Base-by-base conservation (phyloP, 1,140 invertebrate species). In the Leptonema lineaticorne region DNA sequence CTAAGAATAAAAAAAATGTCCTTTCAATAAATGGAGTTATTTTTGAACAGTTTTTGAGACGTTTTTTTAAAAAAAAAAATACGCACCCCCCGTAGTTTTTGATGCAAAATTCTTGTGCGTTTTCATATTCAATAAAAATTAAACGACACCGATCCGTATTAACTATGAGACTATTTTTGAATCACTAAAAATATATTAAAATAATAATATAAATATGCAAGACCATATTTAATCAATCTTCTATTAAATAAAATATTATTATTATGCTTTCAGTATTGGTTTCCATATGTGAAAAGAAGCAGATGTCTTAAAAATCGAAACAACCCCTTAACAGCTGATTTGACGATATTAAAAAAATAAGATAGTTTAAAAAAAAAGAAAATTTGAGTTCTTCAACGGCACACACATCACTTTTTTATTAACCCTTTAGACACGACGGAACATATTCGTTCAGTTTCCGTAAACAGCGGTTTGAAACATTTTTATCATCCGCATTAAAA, bases 381-480 rank as follows among this genome's bases (percentile, higher is more conserved):
- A n/a, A n/a, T n/a, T n/a, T n/a, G 29, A 26, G 22, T 22, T 11
- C 16, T 26, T 1, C 30, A 16, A 59, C 14, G 8, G 57, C 28
- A 16, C 5, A 11, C 24, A n/a, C 14, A 16, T 6, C 24, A 22
- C 22, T 53, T 53, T 18, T 22, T 58, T 7, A 27, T 22, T 26
- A 64, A 64, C 62, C 62, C 62, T 64, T 64, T 64, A 28, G 29
- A 62, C 20, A 58, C 56, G n/a, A n/a, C n/a, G n/a, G n/a, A n/a
- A n/a, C n/a, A n/a, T n/a, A n/a, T n/a, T n/a, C n/a, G n/a, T n/a
- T n/a, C n/a, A n/a, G n/a, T n/a, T n/a, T n/a, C n/a, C n/a, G n/a
- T n/a, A n/a, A n/a, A n/a, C n/a, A n/a, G n/a, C n/a, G n/a, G n/a
- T n/a, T n/a, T n/a, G n/a, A n/a, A n/a, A n/a, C n/a, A n/a, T n/a